Conservation (phyloP, 2,797 vertebrate species). For the Macrochelys suwanniensis region DNA sequence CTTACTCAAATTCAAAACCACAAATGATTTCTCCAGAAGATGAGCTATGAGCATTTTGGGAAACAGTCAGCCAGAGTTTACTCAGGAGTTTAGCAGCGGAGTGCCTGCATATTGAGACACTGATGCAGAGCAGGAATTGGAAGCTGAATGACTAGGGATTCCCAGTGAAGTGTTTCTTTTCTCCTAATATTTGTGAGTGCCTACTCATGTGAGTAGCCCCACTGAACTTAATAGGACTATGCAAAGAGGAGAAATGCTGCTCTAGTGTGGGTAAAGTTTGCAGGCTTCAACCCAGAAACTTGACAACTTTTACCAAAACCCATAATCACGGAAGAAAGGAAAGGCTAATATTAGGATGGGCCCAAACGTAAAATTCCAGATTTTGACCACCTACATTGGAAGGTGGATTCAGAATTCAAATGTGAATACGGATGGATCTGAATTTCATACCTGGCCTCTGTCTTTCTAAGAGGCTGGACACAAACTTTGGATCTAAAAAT, state of each 20-base stretch:
- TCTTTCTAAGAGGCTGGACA: not conserved
- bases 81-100: not conserved
- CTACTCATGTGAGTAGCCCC: fast-evolving
- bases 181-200: fast-evolving
- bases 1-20: not conserved
- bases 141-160: not conserved
- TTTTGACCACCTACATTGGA: fast-evolving
- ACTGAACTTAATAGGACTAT: not conserved
- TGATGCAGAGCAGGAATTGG: not conserved
- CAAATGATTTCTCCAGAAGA: conserved; percentile 35
- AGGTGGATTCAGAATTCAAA: not conserved
- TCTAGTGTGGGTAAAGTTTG: not conserved
- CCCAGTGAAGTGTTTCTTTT: not conserved
- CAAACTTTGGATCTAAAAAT: not conserved
- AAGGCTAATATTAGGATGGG: not conserved
- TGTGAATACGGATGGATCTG: not conserved
- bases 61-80: not conserved
- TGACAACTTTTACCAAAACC: not conserved
- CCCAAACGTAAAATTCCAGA: not conserved
- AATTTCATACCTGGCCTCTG: not conserved
- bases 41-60: not conserved
- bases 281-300: not conserved
- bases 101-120: not conserved
- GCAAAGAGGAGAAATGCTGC: not conserved
- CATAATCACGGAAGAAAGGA: not conserved